These are phyloP conservation scores for Ancistrus triradiatus DNA, from an alignment of 2,113 vertebrate genomes.

Conservation along the genomic window DNA sequence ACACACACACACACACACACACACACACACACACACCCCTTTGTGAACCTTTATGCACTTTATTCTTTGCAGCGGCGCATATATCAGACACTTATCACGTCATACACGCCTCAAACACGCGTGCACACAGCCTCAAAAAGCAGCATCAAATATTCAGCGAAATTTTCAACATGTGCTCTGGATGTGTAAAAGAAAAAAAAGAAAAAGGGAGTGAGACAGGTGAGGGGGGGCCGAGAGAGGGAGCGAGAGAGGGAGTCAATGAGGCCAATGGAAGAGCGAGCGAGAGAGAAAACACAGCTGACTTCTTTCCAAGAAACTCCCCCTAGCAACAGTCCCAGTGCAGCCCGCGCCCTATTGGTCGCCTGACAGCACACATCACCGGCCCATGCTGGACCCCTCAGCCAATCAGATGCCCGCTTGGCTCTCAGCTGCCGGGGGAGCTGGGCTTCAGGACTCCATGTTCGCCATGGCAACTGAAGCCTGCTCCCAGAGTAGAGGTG, in stretches of 20 bases:
- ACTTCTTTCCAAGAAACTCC: constrained; percentile 70
- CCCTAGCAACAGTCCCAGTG: constrained; percentile 74
- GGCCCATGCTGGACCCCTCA: constrained; percentile 58
- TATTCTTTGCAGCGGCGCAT: too few relatives aligned
- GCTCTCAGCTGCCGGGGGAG: constrained; percentile 32
- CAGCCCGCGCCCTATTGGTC: constrained; percentile 65
- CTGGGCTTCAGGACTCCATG: constrained; percentile 68
- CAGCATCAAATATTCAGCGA: constrained; percentile 71
- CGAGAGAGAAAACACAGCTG: constrained; percentile 65
- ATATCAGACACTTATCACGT: too few relatives aligned
- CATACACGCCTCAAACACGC: neutral
- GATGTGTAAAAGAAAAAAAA: constrained; percentile 57
- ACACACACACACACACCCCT: neutral
- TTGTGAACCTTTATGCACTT: too few relatives aligned
- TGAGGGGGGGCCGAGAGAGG: constrained; percentile 53
- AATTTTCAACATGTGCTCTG: constrained; percentile 69
- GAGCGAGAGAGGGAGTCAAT: constrained; percentile 18
- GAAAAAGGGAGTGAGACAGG: constrained; percentile 57
- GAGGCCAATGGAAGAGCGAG: constrained; percentile 30
- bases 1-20: constrained; percentile 11
- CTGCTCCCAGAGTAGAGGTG: constrained; percentile 55
- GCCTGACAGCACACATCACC: constrained; percentile 64
- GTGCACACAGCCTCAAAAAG: constrained; percentile 29
- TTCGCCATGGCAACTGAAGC: constrained; percentile 75
- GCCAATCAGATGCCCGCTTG: constrained; percentile 60